These are phyloP conservation scores for Thymallus thymallus DNA, from an alignment of 2,113 vertebrate genomes.

Conservation along the genomic window DNA sequence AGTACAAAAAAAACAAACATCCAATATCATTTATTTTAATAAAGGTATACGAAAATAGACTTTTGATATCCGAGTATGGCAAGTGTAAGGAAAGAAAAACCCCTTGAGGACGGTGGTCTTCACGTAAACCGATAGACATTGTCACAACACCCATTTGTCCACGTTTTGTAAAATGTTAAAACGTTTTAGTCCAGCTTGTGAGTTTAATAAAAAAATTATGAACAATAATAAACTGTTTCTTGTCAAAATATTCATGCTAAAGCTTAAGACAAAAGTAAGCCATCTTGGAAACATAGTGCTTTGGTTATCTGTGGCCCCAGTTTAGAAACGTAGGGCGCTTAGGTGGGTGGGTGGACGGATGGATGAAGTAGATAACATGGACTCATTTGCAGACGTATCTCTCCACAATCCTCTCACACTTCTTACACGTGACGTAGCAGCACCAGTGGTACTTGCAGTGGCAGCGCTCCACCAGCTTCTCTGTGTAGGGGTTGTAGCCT, in stretches of 20 bases:
- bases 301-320: constrained; percentile 62
- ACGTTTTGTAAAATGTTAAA: constrained; percentile 35
- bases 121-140: constrained; percentile 28
- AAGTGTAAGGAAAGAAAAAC: constrained; percentile 56
- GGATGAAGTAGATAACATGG: background rate
- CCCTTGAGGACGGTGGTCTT: constrained; percentile 64
- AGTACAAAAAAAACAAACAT: constrained; percentile 62
- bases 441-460: constrained; percentile 99
- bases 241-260: constrained; percentile 62
- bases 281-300: constrained; percentile 65
- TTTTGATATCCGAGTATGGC: constrained; percentile 51
- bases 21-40: constrained; percentile 66
- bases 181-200: constrained; percentile 35
- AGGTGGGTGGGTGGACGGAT: background rate
- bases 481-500: constrained; percentile 96
- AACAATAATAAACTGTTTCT: constrained; percentile 52
- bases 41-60: constrained; percentile 68
- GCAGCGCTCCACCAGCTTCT: constrained; percentile 93
- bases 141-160: constrained; percentile 36
- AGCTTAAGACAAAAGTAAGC: constrained; percentile 65
- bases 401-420: constrained; percentile 91
- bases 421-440: constrained; percentile 98
- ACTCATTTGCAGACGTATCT: constrained; percentile 97
- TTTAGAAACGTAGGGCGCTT: background rate
- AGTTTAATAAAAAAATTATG: constrained; percentile 52